Evolutionary conservation across 2,888 invertebrate genomes (phyloP), one percentile per base, ranked within the genome.

Genomic region (Ligdia adustata): DNA sequence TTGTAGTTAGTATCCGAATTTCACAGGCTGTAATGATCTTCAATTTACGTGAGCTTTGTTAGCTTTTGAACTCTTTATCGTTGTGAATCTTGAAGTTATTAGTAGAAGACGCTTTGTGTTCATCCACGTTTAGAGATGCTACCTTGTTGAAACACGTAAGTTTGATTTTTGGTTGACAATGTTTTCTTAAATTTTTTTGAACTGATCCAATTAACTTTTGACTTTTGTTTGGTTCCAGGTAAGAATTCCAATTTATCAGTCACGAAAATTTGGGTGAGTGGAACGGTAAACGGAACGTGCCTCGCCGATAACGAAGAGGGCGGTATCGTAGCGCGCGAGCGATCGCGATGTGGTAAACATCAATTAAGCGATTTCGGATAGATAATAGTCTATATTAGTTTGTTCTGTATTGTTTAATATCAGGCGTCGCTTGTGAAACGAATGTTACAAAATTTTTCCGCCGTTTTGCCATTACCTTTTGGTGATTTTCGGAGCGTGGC

Each of bases 401-500:
- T 83, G 82, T 81, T 83, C 75, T 79, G 81, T 87, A 87, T 88
- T 88, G 88, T 89, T 88, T 83, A 85, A 85, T 87, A 88, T 81
- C 83, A 82, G 60, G 73, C 70, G 72, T 73, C 67, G 74, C 81
- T 90, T 89, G 82, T 76, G 88, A 78, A 90, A 90, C 64, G 16
- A 11, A 16, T 2, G 78, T 90, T 90, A 82, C 86, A 87, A 88
- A 88, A 89, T 81, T 86, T 82, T 84, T 82, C 87, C 86, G 83
- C 83, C 73, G 79, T 76, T 81, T 78, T 80, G 80, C 76, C 78
- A 79, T 80, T 87, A 81, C 86, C 83, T 87, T 88, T 89, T 81
- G 79, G 74, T 89, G 88, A 55, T 89, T 88, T 90, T 90, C 88
- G 90, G 90, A 90, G 90, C 90, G 90, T 90, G 80, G 86, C 90